A percentile compares a stretch with the other conserved stretches of the same genome.
Evolutionary conservation across 1,140 invertebrate genomes (phyloP).

Genomic region (Ylistrum balloti): DNA sequence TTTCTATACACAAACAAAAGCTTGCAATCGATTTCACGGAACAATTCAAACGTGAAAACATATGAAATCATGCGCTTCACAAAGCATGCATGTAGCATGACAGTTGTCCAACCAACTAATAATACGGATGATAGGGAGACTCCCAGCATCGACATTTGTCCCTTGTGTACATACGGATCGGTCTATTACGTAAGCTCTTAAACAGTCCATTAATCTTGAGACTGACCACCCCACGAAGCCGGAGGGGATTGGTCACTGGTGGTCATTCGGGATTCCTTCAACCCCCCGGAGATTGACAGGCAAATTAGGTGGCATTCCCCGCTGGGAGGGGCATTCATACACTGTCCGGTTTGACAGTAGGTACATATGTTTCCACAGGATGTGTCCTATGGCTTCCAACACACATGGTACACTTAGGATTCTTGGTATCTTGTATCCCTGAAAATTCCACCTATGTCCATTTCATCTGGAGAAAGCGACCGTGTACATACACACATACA

Average conservation of each 20-base stretch:
- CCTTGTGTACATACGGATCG: neutral
- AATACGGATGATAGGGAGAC: neutral
- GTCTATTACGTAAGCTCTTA: neutral
- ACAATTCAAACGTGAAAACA: neutral
- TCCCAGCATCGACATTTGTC: neutral
- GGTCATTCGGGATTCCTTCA: neutral
- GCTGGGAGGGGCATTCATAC: constrained; percentile 8
- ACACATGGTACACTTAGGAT: neutral
- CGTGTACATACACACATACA: constrained; percentile 15
- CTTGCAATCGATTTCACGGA: neutral
- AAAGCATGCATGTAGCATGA: neutral
- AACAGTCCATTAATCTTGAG: neutral
- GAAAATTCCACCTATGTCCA: constrained; percentile 20
- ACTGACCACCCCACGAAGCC: neutral
- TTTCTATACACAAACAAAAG: neutral
- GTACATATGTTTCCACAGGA: constrained; percentile 20
- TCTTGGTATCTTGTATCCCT: neutral
- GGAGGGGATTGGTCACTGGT: neutral
- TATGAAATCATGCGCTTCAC: neutral
- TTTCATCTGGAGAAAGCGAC: constrained; percentile 23
- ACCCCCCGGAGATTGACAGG: constrained; percentile 27
- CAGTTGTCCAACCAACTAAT: neutral
- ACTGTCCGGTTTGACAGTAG: neutral
- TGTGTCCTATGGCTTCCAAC: neutral
- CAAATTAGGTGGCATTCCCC: constrained; percentile 4